Evolutionary conservation across 2,113 vertebrate genomes (phyloP).

Genomic region (Scopus umbretta): DNA sequence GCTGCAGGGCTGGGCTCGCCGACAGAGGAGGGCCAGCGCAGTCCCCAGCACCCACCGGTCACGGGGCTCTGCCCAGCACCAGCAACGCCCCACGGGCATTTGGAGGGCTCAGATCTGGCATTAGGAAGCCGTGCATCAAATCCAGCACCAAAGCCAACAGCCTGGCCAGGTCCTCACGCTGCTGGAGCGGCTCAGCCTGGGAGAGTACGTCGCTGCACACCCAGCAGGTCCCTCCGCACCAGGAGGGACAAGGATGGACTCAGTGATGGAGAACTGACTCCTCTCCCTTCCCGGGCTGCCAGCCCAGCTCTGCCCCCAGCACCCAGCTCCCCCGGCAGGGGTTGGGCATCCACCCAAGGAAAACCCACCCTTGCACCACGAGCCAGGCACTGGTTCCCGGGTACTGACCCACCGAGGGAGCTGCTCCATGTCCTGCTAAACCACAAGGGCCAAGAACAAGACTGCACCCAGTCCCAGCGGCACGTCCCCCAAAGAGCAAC

Average conservation of each 20-base stretch:
- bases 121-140: background rate
- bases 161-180: accelerated
- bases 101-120: background rate
- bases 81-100: accelerated
- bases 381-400: background rate
- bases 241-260: background rate
- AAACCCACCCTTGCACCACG: background rate
- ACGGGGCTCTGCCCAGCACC: background rate
- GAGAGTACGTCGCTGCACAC: background rate
- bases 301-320: background rate
- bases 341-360: background rate
- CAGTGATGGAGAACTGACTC: accelerated
- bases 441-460: background rate
- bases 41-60: accelerated
- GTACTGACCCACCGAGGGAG: background rate
- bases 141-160: background rate
- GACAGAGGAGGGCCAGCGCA: background rate
- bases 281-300: background rate
- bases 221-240: accelerated
- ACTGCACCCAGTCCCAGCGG: background rate
- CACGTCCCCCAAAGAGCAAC: background rate
- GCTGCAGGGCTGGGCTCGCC: background rate
- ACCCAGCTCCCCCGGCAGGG: background rate
- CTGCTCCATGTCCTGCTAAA: background rate
- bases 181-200: background rate